Percentiles rank a stretch among this genome's conserved stretches.
These are phyloP conservation scores for Speoplatyrhinus poulsoni DNA, from an alignment of 2,113 vertebrate genomes.

Conservation along the genomic window DNA sequence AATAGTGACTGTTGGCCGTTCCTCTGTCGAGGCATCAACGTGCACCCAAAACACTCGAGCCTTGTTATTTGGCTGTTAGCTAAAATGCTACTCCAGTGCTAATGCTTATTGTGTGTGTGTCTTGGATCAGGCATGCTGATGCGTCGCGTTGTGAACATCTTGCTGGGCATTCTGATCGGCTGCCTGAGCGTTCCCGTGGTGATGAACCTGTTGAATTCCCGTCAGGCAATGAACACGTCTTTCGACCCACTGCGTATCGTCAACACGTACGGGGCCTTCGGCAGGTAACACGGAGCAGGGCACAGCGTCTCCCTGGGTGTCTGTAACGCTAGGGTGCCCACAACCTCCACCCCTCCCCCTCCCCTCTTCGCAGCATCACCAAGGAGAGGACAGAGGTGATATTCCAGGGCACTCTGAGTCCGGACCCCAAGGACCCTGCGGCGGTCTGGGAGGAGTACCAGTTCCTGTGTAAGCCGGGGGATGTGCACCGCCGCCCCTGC, in stretches of 20 bases:
- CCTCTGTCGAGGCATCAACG: neutral
- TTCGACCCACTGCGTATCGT: slow-evolving; percentile 91
- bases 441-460: slow-evolving; percentile 92
- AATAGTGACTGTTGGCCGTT: neutral
- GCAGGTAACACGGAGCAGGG: slow-evolving; percentile 78
- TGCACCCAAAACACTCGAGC: neutral
- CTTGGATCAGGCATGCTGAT: slow-evolving; percentile 68
- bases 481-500: slow-evolving; percentile 80
- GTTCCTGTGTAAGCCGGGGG: slow-evolving; percentile 93
- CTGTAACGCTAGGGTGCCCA: neutral
- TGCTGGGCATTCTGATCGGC: slow-evolving; percentile 82
- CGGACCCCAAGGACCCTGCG: slow-evolving; percentile 77
- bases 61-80: no score
- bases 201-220: slow-evolving; percentile 86
- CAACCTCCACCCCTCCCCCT: neutral
- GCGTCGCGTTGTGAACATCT: slow-evolving; percentile 78
- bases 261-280: slow-evolving; percentile 96
- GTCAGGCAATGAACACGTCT: slow-evolving; percentile 93
- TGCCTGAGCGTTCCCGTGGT: slow-evolving; percentile 90
- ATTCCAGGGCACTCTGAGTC: slow-evolving; percentile 87
- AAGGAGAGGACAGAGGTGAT: slow-evolving; percentile 93
- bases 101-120: neutral
- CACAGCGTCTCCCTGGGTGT: neutral
- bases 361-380: slow-evolving; percentile 79
- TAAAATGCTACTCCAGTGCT: no score